Base-by-base conservation (phyloP, 2,888 invertebrate species). In the Pachydiplax longipennis region DNA sequence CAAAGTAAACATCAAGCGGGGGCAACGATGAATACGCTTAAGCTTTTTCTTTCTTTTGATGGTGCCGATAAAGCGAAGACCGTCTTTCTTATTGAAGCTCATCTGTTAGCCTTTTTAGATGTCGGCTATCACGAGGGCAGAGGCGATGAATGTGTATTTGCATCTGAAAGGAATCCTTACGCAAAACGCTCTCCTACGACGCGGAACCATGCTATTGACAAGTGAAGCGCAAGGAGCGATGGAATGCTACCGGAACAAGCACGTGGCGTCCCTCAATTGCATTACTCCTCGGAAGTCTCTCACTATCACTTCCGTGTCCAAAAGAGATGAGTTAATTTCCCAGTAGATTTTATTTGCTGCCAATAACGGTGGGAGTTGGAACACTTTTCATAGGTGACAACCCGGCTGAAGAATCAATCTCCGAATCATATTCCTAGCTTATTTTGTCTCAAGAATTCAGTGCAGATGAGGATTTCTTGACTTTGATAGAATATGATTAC, bases 81-180 rank as follows among this genome's bases (percentile, higher is more conserved):
- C 13, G 25, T 73, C 73, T 73, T 73, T 73, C 73, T 73, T 73
- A 73, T 73, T 73, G 73, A 73, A 31, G 25, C 73, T 73, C 73
- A 73, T 73, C 73, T 31, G 73, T 73, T 31, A 12, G 73, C 73
- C 73, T 73, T 73, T 73, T 73, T 73, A 73, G 25, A 73, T 31
- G 73, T 31, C 73, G 73, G 25, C 25, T 22, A 73, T 73, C 73
- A 22, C 73, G 73, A 73, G 73, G 73, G 25, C 73, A 73, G 73
- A 73, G 73, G 73, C 25, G 73, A 73, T 73, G 73, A 73, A 73
- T 31, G 73, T 73, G 73, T 73, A 73, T 73, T 73, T 73, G 73
- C 73, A 73, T 73, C 73, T 73, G 73, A 73, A 73, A 73, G 73
- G 73, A 73, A 73, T 73, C 73, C 73, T 73, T 73, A 73, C 73